phyloP scores from a whole-genome alignment of 1,140 invertebrate genomes.

The Euwallacea fornicatus region DNA sequence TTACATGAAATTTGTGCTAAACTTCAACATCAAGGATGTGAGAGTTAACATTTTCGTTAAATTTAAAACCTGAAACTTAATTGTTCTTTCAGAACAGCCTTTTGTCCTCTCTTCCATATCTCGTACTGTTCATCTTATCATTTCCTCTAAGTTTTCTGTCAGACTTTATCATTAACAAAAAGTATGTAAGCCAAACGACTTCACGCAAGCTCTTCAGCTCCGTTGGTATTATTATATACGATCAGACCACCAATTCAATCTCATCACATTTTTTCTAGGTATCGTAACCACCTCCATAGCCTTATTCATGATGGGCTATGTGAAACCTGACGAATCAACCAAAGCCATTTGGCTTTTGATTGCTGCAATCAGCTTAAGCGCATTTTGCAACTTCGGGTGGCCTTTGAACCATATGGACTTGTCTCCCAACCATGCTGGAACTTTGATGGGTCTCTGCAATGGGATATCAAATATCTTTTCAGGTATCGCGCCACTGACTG shows the following conservation, averaged over 20 bases:
- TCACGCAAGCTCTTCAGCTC: constrained; percentile 67
- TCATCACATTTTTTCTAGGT: constrained; percentile 53
- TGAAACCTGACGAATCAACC: constrained; percentile 3
- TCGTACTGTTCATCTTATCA: constrained; percentile 68
- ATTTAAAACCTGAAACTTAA: background rate
- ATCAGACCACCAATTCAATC: no score
- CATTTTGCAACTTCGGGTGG: constrained; percentile 70
- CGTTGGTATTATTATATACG: constrained; percentile 55
- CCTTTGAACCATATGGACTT: constrained; percentile 70
- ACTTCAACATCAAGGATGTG: constrained; percentile 69
- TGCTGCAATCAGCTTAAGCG: constrained; percentile 71
- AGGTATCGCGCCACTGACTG: constrained; percentile 65
- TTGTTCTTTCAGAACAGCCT: constrained; percentile 65
- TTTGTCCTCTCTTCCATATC: constrained; percentile 76
- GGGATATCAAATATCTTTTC: constrained; percentile 69
- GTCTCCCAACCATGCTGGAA: constrained; percentile 69
- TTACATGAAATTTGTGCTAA: constrained; percentile 81
- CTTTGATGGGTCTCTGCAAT: constrained; percentile 75
- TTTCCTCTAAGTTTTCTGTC: constrained; percentile 65
- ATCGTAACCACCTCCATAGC: constrained; percentile 57
- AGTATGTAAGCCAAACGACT: constrained; percentile 56
- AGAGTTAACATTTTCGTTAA: background rate
- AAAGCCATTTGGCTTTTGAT: constrained; percentile 64
- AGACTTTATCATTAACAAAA: constrained; percentile 62
- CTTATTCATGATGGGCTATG: constrained; percentile 58